A percentile compares a stretch with the other conserved stretches of the same genome.
Evolutionary conservation across 1,140 invertebrate species (phyloP).

Genomic region (Bombus pascuorum): DNA sequence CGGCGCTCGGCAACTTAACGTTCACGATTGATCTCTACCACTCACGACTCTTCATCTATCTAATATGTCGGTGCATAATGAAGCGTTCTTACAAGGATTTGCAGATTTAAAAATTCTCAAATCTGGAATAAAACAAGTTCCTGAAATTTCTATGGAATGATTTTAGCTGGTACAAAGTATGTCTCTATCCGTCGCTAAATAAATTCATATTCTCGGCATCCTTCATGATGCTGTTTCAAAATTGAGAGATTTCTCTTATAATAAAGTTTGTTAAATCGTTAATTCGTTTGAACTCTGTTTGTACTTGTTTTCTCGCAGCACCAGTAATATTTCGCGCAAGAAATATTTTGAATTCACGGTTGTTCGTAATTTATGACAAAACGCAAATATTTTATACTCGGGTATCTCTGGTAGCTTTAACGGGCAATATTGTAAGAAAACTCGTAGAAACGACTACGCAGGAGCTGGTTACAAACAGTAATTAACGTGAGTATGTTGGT

Average conservation of each 20-base stretch:
- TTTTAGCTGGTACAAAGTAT: too few relatives aligned
- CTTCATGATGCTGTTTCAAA: not conserved
- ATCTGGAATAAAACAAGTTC: too few relatives aligned
- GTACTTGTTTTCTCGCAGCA: not conserved
- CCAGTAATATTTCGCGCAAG: too few relatives aligned
- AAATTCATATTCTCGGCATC: too few relatives aligned
- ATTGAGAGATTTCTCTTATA: not conserved
- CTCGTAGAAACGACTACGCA: constrained; percentile 3
- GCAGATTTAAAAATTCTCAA: too few relatives aligned
- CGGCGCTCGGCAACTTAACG: not conserved
- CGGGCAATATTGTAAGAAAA: constrained; percentile 7
- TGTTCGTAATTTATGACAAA: not conserved
- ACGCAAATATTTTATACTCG: not conserved
- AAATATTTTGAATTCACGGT: not conserved
- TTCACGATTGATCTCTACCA: constrained; percentile 1
- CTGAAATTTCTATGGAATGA: too few relatives aligned
- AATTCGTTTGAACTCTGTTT: not conserved
- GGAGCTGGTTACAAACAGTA: constrained; percentile 35
- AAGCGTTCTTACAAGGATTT: too few relatives aligned
- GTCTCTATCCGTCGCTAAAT: too few relatives aligned
- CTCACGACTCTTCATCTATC: too few relatives aligned
- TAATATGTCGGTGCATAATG: too few relatives aligned
- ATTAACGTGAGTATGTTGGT: constrained; percentile 40
- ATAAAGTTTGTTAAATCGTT: not conserved
- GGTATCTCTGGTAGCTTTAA: not conserved